phyloP scores from a whole-genome alignment of 2,888 invertebrate genomes.

The Aporophyla nigra region DNA sequence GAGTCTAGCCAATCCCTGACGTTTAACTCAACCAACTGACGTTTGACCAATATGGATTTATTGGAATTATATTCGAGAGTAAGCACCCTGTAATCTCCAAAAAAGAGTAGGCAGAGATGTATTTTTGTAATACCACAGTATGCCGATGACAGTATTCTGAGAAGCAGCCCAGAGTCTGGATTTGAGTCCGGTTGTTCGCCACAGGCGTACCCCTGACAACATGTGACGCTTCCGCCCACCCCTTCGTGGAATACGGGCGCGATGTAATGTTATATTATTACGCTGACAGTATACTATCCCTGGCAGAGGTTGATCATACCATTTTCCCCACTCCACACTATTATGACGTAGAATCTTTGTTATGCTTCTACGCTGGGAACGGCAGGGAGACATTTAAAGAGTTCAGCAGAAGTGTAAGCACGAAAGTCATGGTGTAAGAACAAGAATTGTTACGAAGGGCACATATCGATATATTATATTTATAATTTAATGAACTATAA shows the following conservation, averaged over 20 bases:
- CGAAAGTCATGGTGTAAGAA: background rate
- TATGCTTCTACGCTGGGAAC: background rate
- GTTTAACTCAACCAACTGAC: too few relatives aligned
- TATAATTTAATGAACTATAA: constrained; percentile 73
- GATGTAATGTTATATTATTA: constrained; percentile 14
- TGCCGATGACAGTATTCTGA: background rate
- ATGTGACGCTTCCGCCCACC: background rate
- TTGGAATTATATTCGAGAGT: too few relatives aligned
- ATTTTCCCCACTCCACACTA: background rate
- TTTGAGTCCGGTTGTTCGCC: background rate
- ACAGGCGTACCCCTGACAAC: background rate
- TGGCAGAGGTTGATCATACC: background rate
- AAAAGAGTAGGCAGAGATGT: background rate
- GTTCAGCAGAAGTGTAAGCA: background rate
- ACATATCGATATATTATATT: constrained; percentile 50
- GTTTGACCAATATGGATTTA: too few relatives aligned
- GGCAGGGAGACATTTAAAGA: background rate
- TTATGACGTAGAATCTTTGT: background rate
- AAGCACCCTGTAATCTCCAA: too few relatives aligned
- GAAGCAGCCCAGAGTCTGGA: background rate
- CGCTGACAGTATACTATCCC: background rate
- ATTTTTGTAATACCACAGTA: background rate
- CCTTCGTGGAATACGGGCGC: background rate
- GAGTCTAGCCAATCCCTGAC: too few relatives aligned
- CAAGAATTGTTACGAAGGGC: constrained; percentile 1